Conservation (phyloP, 2,113 vertebrate species). For the Phrynosoma blainvillii region DNA sequence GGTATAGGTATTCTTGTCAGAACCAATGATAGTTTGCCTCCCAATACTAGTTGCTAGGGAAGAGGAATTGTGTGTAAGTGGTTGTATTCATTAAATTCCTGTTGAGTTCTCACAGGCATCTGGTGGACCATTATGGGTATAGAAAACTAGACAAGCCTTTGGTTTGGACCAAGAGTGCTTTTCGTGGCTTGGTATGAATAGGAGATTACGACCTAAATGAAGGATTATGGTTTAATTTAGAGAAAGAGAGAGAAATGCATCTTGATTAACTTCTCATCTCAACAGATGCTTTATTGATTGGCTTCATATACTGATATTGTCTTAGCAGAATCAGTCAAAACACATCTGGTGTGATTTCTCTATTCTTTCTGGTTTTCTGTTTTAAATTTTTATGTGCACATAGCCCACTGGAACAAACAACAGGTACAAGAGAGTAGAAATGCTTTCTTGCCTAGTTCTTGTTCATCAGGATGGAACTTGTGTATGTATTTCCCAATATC, state of each 20-base stretch:
- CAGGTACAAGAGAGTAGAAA: not conserved
- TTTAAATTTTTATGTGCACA: too few species aligned
- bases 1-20: not conserved
- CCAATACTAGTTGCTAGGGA: not conserved
- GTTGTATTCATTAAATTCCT: not conserved
- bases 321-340: not conserved
- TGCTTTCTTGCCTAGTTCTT: not conserved
- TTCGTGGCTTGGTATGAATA: not conserved
- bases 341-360: not conserved
- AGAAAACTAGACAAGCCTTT: not conserved
- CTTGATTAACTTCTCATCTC: not conserved
- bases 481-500: not conserved
- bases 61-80: not conserved
- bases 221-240: conserved; percentile 7
- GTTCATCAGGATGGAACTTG: not conserved
- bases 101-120: not conserved
- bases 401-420: not conserved
- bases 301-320: not conserved
- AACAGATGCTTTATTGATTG: not conserved
- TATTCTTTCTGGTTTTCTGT: too few species aligned
- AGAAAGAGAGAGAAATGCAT: not conserved
- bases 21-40: not conserved
- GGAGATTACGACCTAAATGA: not conserved
- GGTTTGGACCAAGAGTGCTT: not conserved
- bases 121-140: not conserved